Evolutionary conservation across 2,113 vertebrate species (phyloP).

Genomic region (Phalacrocorax pelagicus): DNA sequence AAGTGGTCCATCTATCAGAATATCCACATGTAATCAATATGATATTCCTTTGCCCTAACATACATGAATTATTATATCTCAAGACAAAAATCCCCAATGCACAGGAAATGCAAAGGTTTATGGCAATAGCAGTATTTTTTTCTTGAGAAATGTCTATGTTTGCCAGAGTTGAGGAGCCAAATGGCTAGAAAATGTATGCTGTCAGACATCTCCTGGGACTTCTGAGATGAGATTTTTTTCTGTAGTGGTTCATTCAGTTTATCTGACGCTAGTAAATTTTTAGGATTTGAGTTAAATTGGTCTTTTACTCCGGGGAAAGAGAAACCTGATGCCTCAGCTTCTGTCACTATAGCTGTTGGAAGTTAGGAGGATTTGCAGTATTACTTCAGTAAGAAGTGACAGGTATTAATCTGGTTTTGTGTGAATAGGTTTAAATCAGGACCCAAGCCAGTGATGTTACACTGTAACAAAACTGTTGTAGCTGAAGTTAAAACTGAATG

Average conservation of each 20-base stretch:
- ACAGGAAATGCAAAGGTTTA: background rate
- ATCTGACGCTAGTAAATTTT: background rate
- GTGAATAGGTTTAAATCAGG: background rate
- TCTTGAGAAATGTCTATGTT: background rate
- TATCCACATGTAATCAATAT: background rate
- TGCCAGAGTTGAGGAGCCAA: background rate
- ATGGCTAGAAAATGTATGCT: background rate
- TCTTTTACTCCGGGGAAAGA: background rate
- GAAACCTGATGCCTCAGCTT: background rate
- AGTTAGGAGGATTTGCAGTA: background rate
- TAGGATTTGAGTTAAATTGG: background rate
- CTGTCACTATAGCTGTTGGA: background rate
- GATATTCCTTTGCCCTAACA: background rate
- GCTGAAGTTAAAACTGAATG: background rate
- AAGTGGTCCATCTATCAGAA: background rate
- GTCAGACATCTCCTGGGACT: background rate
- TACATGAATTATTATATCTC: background rate
- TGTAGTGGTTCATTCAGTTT: background rate
- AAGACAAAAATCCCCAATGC: background rate
- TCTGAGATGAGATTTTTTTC: background rate
- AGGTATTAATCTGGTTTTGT: constrained; percentile 1
- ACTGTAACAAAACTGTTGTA: background rate
- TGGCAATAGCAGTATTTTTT: background rate
- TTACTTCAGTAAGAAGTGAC: background rate
- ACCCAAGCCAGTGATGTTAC: background rate